A percentile compares a stretch with the other conserved stretches of the same genome.
These are phyloP conservation scores for Rhea pennata DNA, from an alignment of 2,113 vertebrate species.

Conservation along the genomic window DNA sequence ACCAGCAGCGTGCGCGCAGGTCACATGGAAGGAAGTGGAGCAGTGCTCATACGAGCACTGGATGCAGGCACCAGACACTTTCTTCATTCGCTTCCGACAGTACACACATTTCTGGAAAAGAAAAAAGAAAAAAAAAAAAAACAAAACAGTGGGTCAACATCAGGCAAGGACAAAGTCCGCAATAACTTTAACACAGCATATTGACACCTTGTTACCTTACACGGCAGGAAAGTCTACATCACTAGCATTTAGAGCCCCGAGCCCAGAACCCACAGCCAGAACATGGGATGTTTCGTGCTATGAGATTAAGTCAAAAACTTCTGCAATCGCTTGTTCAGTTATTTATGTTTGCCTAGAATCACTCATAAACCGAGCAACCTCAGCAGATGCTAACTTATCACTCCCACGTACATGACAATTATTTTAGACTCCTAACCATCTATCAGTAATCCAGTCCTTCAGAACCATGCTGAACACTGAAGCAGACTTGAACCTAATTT, in stretches of 20 bases:
- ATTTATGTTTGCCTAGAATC: fast-evolving
- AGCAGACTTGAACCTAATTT: background rate
- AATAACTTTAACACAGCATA: fast-evolving
- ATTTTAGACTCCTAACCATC: background rate
- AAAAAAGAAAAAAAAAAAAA: background rate
- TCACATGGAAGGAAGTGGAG: constrained; percentile 97
- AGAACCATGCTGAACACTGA: background rate
- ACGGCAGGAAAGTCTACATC: fast-evolving
- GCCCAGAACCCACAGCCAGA: background rate
- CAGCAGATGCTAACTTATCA: fast-evolving
- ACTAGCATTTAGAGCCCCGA: fast-evolving
- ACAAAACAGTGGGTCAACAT: fast-evolving
- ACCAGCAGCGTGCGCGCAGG: constrained; percentile 90
- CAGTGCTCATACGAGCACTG: constrained; percentile 93
- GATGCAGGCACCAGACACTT: constrained; percentile 88
- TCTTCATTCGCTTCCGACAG: constrained; percentile 85
- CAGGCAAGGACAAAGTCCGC: background rate
- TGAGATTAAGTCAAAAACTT: background rate
- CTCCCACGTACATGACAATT: fast-evolving
- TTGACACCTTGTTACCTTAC: fast-evolving
- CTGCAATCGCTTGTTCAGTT: background rate
- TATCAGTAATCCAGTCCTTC: background rate
- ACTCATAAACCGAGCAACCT: fast-evolving
- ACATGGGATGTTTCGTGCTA: fast-evolving
- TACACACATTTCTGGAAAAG: constrained; percentile 89